These are phyloP conservation scores for Ancistrus triradiatus DNA, from an alignment of 2,113 vertebrate genomes.

Conservation along the genomic window DNA sequence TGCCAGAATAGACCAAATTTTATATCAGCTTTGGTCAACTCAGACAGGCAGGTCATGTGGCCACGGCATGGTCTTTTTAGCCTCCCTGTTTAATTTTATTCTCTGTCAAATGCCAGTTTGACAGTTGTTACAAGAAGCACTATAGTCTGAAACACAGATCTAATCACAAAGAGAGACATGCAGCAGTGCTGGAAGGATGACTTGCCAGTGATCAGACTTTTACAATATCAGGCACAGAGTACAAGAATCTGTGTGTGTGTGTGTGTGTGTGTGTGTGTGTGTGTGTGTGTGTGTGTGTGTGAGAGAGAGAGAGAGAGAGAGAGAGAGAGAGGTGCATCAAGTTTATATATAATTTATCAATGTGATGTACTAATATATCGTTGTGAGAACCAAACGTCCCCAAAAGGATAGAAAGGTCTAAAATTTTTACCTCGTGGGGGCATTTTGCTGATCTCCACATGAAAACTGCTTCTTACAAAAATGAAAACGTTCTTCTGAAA, in stretches of 20 bases:
- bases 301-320: no score
- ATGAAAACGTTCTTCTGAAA: no score
- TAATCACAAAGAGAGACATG: slow-evolving; percentile 62
- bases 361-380: no score
- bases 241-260: slow-evolving; percentile 61
- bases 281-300: slow-evolving; percentile 12
- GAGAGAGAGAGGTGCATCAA: no score
- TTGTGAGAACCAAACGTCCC: no score
- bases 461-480: no score
- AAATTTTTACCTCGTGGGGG: no score
- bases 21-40: not conserved
- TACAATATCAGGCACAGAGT: slow-evolving; percentile 67
- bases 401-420: no score
- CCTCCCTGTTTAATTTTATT: slow-evolving; percentile 15
- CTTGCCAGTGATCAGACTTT: slow-evolving; percentile 64
- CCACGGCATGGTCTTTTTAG: not conserved
- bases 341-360: no score
- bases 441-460: no score
- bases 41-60: slow-evolving; percentile 2
- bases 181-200: slow-evolving; percentile 54
- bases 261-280: slow-evolving; percentile 7
- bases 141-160: slow-evolving; percentile 74
- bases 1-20: not conserved
- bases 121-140: slow-evolving; percentile 68
- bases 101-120: slow-evolving; percentile 56